Evolutionary conservation across 2,113 vertebrate genomes (phyloP).

Genomic region (Nematolebias whitei): DNA sequence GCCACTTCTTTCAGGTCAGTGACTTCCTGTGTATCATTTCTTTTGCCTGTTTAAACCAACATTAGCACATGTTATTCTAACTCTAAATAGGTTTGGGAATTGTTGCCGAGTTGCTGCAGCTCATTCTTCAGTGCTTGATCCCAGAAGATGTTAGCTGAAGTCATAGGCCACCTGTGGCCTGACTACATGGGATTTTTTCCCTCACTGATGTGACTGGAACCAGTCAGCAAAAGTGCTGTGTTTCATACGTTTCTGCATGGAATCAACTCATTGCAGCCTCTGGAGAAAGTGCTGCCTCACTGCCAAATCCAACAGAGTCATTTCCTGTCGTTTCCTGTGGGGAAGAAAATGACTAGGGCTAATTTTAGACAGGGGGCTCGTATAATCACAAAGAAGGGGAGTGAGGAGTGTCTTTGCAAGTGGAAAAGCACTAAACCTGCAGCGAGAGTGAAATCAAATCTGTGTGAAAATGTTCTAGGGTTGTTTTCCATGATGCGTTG

Average conservation of each 20-base stretch:
- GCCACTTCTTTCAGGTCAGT: conserved; percentile 25
- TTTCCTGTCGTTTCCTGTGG: conserved; percentile 77
- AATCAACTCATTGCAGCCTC: conserved; percentile 36
- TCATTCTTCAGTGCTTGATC: conserved; percentile 47
- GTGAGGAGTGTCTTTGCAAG: conserved; percentile 17
- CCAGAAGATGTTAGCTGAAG: conserved; percentile 57
- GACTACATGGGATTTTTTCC: conserved; percentile 3
- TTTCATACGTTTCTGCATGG: conserved; percentile 23
- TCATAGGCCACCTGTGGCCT: conserved; percentile 58
- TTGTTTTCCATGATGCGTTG: conserved; percentile 2
- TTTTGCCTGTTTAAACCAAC: conserved; percentile 23
- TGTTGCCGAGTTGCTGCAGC: conserved; percentile 57
- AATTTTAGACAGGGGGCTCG: conserved; percentile 73
- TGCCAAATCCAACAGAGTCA: conserved; percentile 80
- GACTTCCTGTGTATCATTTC: conserved; percentile 13
- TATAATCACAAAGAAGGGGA: conserved; percentile 48
- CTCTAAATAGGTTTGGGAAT: conserved; percentile 43
- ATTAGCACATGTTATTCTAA: conserved; percentile 16
- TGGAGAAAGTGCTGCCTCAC: conserved; percentile 74
- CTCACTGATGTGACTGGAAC: not conserved
- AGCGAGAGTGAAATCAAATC: conserved; percentile 10
- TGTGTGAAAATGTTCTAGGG: conserved; percentile 22
- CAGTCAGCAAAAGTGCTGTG: conserved; percentile 29
- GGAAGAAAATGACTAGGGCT: conserved; percentile 69
- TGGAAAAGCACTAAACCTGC: conserved; percentile 49